A percentile compares a stretch with the other conserved stretches of the same genome.
Evolutionary conservation across 2,113 vertebrate species (phyloP).

Genomic region (Synodontis membranacea): DNA sequence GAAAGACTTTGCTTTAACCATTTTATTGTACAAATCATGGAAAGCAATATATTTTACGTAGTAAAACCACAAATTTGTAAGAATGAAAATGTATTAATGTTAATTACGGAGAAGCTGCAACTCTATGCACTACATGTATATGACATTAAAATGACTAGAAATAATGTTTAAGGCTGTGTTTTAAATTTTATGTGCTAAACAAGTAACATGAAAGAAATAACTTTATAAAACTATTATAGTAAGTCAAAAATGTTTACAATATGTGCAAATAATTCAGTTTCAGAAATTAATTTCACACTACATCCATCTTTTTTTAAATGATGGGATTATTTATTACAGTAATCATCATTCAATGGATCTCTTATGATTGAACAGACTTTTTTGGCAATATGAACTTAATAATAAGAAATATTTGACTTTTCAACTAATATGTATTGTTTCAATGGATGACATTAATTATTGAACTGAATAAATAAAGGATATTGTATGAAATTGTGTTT

Average conservation of each 20-base stretch:
- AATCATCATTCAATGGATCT: neutral
- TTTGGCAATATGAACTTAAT: neutral
- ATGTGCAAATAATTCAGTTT: neutral
- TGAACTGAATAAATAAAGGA: neutral
- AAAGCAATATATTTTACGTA: neutral
- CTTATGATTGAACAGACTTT: neutral
- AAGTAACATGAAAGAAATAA: neutral
- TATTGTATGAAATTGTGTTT: neutral
- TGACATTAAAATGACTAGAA: neutral
- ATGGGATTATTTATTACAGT: neutral
- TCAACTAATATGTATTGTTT: neutral
- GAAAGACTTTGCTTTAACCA: neutral
- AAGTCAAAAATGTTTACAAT: neutral
- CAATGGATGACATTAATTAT: neutral
- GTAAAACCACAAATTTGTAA: neutral
- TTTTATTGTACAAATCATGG: constrained; percentile 32
- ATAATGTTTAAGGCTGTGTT: neutral
- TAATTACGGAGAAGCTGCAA: neutral
- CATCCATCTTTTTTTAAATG: neutral
- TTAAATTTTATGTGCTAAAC: neutral
- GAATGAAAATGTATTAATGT: neutral
- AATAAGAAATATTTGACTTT: neutral
- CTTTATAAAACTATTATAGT: neutral
- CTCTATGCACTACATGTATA: neutral
- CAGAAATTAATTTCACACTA: neutral